A percentile compares a stretch with the other conserved stretches of the same genome.
Conservation (phyloP, 2,113 vertebrate species). For the Petromus typicus region DNA sequence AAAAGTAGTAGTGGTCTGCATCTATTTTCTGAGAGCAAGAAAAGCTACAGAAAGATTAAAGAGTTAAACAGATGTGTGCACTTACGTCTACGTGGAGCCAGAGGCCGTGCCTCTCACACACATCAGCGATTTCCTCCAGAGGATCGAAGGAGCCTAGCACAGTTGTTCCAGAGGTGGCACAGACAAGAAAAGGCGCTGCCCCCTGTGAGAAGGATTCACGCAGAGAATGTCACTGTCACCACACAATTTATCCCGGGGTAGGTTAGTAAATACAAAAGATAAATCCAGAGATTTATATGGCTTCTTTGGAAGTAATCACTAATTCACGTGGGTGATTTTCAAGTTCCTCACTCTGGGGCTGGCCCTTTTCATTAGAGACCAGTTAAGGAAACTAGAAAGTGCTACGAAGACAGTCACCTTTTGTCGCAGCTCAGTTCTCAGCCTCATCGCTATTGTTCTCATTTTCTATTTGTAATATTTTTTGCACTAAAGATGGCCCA, state of each 20-base stretch:
- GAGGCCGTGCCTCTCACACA: slow-evolving; percentile 88
- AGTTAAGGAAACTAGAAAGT: not conserved
- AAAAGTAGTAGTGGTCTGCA: not conserved
- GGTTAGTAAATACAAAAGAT: not conserved
- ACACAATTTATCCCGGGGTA: not conserved
- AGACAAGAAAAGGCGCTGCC: slow-evolving; percentile 90
- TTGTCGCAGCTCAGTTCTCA: not conserved
- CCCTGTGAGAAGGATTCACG: slow-evolving; percentile 85
- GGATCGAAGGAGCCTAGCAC: slow-evolving; percentile 92
- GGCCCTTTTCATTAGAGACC: not conserved
- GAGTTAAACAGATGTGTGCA: not conserved
- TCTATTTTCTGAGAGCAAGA: slow-evolving; percentile 11
- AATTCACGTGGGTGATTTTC: not conserved
- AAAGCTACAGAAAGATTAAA: slow-evolving; percentile 36
- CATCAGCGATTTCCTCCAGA: slow-evolving; percentile 88
- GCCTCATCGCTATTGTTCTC: not conserved
- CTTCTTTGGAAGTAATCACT: not conserved
- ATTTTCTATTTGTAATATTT: not conserved
- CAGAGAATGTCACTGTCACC: slow-evolving; percentile 38
- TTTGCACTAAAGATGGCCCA: not conserved
- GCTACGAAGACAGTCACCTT: not conserved
- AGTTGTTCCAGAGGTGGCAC: slow-evolving; percentile 91
- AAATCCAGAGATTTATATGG: not conserved
- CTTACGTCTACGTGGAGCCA: slow-evolving; percentile 92
- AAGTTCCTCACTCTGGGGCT: not conserved